These are phyloP conservation scores for Drosophila eugracilis DNA, from an alignment of 1,140 invertebrate genomes.

Conservation along the genomic window DNA sequence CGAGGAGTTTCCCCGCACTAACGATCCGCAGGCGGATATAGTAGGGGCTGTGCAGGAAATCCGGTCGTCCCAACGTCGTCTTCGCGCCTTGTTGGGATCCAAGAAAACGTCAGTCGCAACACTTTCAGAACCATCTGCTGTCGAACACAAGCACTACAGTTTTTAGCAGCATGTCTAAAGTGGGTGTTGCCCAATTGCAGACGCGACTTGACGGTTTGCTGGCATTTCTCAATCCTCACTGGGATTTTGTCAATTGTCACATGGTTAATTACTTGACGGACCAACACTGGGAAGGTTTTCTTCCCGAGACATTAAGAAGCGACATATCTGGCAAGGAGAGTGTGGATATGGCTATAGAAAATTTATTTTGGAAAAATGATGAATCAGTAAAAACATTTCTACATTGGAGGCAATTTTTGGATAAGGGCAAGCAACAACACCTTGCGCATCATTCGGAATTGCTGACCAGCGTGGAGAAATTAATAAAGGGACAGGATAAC, in stretches of 20 bases:
- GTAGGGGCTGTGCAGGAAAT: constrained; percentile 87
- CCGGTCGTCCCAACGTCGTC: constrained; percentile 88
- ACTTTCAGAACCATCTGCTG: background rate
- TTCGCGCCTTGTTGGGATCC: constrained; percentile 88
- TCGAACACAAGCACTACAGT: constrained; percentile 65
- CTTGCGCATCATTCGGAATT: constrained; percentile 84
- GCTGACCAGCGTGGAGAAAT: constrained; percentile 76
- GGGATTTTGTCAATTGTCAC: constrained; percentile 90
- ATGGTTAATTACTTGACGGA: constrained; percentile 92
- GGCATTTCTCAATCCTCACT: constrained; percentile 86
- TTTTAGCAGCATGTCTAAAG: constrained; percentile 57
- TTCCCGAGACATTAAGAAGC: constrained; percentile 86
- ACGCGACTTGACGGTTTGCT: constrained; percentile 86
- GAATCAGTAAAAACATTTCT: constrained; percentile 17
- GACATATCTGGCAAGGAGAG: constrained; percentile 83
- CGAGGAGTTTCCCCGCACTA: constrained; percentile 88
- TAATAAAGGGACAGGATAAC: constrained; percentile 61
- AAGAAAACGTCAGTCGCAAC: constrained; percentile 8
- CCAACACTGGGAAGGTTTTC: constrained; percentile 87
- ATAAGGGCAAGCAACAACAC: constrained; percentile 18
- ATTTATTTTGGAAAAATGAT: constrained; percentile 62
- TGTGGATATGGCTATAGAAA: constrained; percentile 55
- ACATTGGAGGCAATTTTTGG: constrained; percentile 70
- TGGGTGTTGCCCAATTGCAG: constrained; percentile 54
- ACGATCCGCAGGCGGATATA: constrained; percentile 88